phyloP scores from a whole-genome alignment of 2,888 invertebrate genomes.

The Herminia tarsipennalis region DNA sequence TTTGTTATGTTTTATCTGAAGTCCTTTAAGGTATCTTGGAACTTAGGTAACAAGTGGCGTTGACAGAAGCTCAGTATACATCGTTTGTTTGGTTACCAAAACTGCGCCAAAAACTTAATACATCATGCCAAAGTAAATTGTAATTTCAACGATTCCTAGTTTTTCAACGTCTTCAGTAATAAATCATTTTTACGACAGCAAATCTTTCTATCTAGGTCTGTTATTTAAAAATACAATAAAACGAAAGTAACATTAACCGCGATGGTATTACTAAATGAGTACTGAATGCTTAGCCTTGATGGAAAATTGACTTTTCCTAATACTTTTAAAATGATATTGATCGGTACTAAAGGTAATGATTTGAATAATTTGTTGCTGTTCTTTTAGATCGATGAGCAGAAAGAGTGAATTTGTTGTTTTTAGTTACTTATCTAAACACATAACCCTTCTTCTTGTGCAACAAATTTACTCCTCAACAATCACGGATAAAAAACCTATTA shows the following conservation, averaged over 20 bases:
- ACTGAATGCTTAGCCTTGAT: slow-evolving; percentile 35
- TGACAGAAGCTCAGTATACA: too few species aligned
- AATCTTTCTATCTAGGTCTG: slow-evolving; percentile 26
- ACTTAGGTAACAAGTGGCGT: too few species aligned
- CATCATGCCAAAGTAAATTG: slow-evolving; percentile 1
- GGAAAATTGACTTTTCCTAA: slow-evolving; percentile 36
- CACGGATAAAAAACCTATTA: too few species aligned
- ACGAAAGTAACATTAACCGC: slow-evolving; percentile 27
- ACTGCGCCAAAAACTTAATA: neutral
- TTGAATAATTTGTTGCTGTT: slow-evolving; percentile 17
- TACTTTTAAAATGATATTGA: slow-evolving; percentile 34
- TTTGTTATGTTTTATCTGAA: too few species aligned
- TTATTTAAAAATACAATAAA: slow-evolving; percentile 37
- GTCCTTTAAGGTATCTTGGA: too few species aligned
- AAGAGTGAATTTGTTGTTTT: too few species aligned
- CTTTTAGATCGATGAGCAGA: slow-evolving; percentile 9
- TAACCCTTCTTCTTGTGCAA: too few species aligned
- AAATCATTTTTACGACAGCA: slow-evolving; percentile 34
- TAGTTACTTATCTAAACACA: too few species aligned
- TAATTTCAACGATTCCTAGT: slow-evolving; percentile 1
- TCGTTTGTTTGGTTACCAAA: neutral
- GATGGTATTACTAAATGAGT: slow-evolving; percentile 30
- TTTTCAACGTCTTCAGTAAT: slow-evolving; percentile 7
- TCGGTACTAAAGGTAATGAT: slow-evolving; percentile 18
- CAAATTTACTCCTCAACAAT: too few species aligned